Evolutionary conservation across 2,113 vertebrate species (phyloP).

Genomic region (Prolemur simus): DNA sequence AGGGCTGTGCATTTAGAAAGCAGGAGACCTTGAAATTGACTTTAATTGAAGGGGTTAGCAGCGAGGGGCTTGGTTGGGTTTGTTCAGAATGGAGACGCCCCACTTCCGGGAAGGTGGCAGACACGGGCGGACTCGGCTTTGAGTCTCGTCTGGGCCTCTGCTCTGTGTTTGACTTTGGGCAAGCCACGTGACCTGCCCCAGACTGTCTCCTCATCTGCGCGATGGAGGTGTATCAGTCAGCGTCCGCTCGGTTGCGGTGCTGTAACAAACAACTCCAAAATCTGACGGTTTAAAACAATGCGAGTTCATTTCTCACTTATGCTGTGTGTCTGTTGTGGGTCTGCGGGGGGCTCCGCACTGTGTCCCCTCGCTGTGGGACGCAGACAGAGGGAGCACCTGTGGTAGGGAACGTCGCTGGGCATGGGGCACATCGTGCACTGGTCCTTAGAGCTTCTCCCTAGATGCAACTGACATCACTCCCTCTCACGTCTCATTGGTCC

Average conservation of each 20-base stretch:
- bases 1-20: constrained; percentile 36
- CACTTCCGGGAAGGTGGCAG: not conserved
- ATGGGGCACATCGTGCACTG: rapidly evolving
- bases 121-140: rapidly evolving
- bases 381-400: rapidly evolving
- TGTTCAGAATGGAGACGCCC: not conserved
- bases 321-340: rapidly evolving
- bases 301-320: rapidly evolving
- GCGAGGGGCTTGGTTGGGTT: not conserved
- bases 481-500: not conserved
- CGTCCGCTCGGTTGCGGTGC: rapidly evolving
- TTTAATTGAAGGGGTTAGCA: constrained; percentile 30
- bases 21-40: constrained; percentile 54
- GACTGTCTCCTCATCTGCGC: not conserved
- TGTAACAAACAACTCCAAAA: not conserved
- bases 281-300: not conserved
- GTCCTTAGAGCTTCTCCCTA: not conserved
- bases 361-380: too few species aligned
- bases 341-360: not conserved
- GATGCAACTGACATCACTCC: not conserved
- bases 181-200: not conserved
- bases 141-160: rapidly evolving
- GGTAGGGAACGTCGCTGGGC: rapidly evolving
- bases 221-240: not conserved
- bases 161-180: not conserved